Evolutionary conservation across 2,113 vertebrate genomes (phyloP).

Genomic region (Mus spicilegus): DNA sequence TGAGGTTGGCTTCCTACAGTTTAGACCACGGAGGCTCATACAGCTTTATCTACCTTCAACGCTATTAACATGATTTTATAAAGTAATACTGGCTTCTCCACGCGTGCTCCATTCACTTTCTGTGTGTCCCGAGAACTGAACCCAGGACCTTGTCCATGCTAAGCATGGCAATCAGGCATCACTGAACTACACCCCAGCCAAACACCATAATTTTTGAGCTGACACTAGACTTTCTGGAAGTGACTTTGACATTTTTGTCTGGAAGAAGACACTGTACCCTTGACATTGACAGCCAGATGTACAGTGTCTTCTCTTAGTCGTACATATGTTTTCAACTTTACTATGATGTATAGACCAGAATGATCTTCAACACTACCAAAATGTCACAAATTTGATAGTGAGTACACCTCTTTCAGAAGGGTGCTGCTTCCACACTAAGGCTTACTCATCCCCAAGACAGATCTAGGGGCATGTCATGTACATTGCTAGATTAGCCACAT

Average conservation of each 20-base stretch:
- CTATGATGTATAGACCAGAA: neutral
- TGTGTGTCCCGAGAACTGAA: neutral
- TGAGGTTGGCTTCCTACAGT: conserved; percentile 1
- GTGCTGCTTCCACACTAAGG: neutral
- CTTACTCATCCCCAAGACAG: neutral
- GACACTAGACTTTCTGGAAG: neutral
- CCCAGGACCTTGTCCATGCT: neutral
- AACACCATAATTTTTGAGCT: neutral
- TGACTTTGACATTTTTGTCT: neutral
- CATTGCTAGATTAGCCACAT: neutral
- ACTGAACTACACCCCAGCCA: neutral
- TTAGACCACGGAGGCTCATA: neutral
- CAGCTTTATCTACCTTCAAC: neutral
- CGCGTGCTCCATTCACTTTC: accelerated
- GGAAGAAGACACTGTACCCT: too few species aligned
- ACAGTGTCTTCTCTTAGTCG: neutral
- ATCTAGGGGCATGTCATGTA: neutral
- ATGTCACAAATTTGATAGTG: neutral
- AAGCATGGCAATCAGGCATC: neutral
- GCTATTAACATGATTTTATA: conserved; percentile 26
- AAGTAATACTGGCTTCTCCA: neutral
- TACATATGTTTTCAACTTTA: conserved; percentile 10
- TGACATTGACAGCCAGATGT: neutral
- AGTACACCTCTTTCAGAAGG: neutral
- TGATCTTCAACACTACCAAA: neutral